Base-by-base conservation (phyloP, 37 sponge, comb jelly and placozoan genomes). In the Spongia lamella region DNA sequence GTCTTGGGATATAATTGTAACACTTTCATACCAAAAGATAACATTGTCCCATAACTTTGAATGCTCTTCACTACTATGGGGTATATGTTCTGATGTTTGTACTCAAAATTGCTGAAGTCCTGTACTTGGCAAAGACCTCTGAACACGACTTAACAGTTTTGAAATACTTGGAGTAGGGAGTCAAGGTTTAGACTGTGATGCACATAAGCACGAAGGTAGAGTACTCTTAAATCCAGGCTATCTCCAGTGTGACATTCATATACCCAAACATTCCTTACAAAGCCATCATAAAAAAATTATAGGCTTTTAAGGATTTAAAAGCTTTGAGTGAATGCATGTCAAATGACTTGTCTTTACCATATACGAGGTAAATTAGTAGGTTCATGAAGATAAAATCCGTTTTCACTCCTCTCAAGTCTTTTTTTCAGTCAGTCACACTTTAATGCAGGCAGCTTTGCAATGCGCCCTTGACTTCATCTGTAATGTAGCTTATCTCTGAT, bases 131-230 rank as follows among this genome's bases (percentile, higher is more conserved):
- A n/a, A n/a, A n/a, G n/a, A n/a, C n/a, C n/a, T n/a, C n/a, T n/a
- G n/a, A n/a, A n/a, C n/a, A n/a, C n/a, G n/a, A n/a, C n/a, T n/a
- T n/a, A n/a, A n/a, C n/a, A n/a, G n/a, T n/a, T n/a, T n/a, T n/a
- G n/a, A 60, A 73, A 58, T 7, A 73, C 75, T 56, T 17, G 11
- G 24, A 58, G 37, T 53, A 61, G 59, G 16, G 34, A 17, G 7
- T 50, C 11, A 30, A 52, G 51, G 21, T 52, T 70, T 21, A 70
- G 25, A 30, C 71, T 50, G 40, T 50, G 71, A 30, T 47, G 71
- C 37, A 70, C 71, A 70, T 70, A 70, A 50, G 71, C 71, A 30
- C 25, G 71, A 20, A 70, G 51, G 51, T 50, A 70, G 16, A 60
- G 61, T 11, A 60, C 61, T 60, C 61, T 11, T 15, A 60, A 60